Evolutionary conservation across 2,888 invertebrate species (phyloP), one percentile per base, ranked within the genome.

Genomic region (Cyrtodaria siliqua): DNA sequence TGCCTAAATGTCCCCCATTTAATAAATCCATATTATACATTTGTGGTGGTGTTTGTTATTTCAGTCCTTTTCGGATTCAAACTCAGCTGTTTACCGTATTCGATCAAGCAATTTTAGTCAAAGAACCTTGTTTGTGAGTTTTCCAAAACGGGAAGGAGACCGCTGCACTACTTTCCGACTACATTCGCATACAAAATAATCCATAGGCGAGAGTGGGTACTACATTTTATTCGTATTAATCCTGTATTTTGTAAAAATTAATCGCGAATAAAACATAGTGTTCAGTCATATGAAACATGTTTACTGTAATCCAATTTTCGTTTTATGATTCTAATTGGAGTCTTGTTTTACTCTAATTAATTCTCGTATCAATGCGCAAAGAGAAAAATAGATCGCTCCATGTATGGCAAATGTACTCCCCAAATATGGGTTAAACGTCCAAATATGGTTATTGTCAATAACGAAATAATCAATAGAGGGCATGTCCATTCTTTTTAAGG

Each of bases 361-460:
- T 59, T 14, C 67, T 50, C 23, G 67, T 57, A 78, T 71, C 62
- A 63, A 27, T 79, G 29, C 70, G 75, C 77, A 23, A 14, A 16
- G 9, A 29, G 44, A 72, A 77, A n/a, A 70, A 68, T 64, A 80
- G 76, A 44, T 20, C 69, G 44, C 42, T 33, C 81, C 81, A 74
- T 84, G 79, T 71, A 64, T 73, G 77, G 73, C 24, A 69, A 73
- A 53, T 47, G 52, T 56, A 24, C 72, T 62, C 50, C 63, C 76
- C 80, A 75, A 71, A 73, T 83, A 80, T 67, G 92, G 92, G 84
- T 87, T 87, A 85, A 85, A 89, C 82, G 87, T 87, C 92, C 92
- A 91, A 89, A 92, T 92, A 91, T 90, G 92, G 92, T 66, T 66
- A 60, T 66, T 52, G 44, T 62, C 55, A 67, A 40, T 24, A 33